phyloP scores from a whole-genome alignment of 30 jellyfish, hydroid and myxozoan genomes.

The Chironex yamaguchii region DNA sequence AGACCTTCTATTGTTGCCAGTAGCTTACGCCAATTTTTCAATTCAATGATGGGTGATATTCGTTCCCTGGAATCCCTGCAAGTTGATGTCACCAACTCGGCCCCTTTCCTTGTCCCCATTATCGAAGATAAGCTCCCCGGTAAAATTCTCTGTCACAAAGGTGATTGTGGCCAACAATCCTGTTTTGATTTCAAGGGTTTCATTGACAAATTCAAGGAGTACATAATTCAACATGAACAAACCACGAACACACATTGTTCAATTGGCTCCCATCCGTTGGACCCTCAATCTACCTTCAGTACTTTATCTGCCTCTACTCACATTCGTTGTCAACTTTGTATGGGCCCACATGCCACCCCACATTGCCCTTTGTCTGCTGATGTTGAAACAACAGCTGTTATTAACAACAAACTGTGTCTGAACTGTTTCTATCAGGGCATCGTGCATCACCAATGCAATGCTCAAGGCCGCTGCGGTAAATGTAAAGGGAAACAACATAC shows the following conservation, averaged over 20 bases:
- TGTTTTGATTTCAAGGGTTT: neutral
- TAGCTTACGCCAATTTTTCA: conserved; percentile 32
- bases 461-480: neutral
- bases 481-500: neutral
- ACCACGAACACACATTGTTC: conserved; percentile 14
- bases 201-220: conserved; percentile 21
- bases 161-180: conserved; percentile 8
- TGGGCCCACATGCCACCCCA: conserved; percentile 30
- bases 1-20: conserved; percentile 20
- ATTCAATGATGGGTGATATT: conserved; percentile 52
- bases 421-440: conserved; percentile 41
- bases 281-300: neutral
- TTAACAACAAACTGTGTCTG: conserved; percentile 15
- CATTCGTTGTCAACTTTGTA: conserved; percentile 45
- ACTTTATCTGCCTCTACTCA: conserved; percentile 24
- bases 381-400: conserved; percentile 3
- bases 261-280: conserved; percentile 17
- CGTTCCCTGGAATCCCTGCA: conserved; percentile 32
- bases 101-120: conserved; percentile 36
- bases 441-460: conserved; percentile 13
- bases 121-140: conserved; percentile 58
- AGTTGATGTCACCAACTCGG: conserved; percentile 32
- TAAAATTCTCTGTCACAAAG: conserved; percentile 18
- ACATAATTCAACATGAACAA: conserved; percentile 19
- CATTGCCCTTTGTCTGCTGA: conserved; percentile 51